Evolutionary conservation across 2,888 invertebrate species (phyloP), one percentile per base, ranked within the genome.

Genomic region (Zygaena filipendulae): DNA sequence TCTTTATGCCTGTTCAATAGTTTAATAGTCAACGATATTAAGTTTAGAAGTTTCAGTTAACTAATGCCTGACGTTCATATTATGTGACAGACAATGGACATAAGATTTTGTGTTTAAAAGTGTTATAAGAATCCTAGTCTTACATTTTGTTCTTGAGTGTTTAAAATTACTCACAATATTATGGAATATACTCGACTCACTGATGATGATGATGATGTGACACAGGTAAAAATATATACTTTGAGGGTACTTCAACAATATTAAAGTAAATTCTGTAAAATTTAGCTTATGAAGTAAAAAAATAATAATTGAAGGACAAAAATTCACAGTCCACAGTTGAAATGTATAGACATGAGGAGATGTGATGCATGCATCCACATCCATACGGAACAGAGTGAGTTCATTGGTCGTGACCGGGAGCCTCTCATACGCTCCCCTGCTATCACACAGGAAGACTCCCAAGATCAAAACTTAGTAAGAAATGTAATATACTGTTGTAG

Each of bases 261-360:
- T n/a, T n/a, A n/a, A n/a, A n/a, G n/a, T n/a, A n/a, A n/a, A n/a
- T n/a, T n/a, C n/a, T n/a, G n/a, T n/a, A n/a, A n/a, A n/a, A n/a
- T n/a, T n/a, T n/a, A n/a, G n/a, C n/a, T n/a, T n/a, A n/a, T n/a
- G n/a, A n/a, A n/a, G n/a, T n/a, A n/a, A n/a, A n/a, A n/a, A n/a
- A n/a, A n/a, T n/a, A n/a, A n/a, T n/a, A n/a, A n/a, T n/a, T n/a
- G n/a, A n/a, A n/a, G n/a, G n/a, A n/a, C n/a, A n/a, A n/a, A n/a
- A 13, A 56, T 67, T 61, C 51, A 50, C 61, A 69, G 69, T 69
- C 64, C 59, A 52, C 66, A 66, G 70, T 66, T 63, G 45, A 61
- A 71, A 75, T 77, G 77, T 66, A 48, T 75, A 74, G 68, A 60
- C 56, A 77, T 77, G 77, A 75, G 69, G 75, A 72, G 61, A 48